Evolutionary conservation across 1,140 invertebrate genomes (phyloP).

Genomic region (Parasteatoda tepidariorum): DNA sequence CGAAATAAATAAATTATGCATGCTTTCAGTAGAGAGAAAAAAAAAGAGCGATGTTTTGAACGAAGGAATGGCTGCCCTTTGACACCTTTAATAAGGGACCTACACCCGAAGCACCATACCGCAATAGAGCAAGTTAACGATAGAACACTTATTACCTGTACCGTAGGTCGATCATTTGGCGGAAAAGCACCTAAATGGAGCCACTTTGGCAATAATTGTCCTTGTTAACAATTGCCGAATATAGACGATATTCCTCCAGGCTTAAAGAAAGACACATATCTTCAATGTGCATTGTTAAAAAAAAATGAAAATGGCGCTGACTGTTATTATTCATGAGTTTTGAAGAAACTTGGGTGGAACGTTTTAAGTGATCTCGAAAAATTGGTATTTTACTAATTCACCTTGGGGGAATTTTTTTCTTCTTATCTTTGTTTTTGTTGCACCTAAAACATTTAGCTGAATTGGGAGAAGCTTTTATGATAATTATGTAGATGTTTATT

Average conservation of each 20-base stretch:
- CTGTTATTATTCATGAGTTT: conserved; percentile 58
- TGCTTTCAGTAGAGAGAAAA: neutral
- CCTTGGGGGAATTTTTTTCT: neutral
- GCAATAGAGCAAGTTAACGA: neutral
- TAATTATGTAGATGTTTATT: conserved; percentile 16
- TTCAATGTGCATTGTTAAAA: neutral
- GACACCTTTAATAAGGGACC: conserved; percentile 20
- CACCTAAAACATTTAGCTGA: neutral
- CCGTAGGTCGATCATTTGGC: neutral
- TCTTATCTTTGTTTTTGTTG: neutral
- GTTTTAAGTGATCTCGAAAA: conserved; percentile 9
- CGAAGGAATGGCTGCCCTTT: conserved; percentile 12
- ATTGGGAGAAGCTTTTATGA: neutral
- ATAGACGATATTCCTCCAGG: neutral
- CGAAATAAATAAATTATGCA: too few species aligned
- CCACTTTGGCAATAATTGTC: conserved; percentile 48
- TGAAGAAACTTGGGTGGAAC: conserved; percentile 14
- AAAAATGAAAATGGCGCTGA: neutral
- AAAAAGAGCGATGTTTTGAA: neutral
- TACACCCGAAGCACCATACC: neutral
- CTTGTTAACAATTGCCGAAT: conserved; percentile 14
- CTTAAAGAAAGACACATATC: neutral
- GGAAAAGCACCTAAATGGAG: conserved; percentile 35
- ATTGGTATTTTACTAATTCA: conserved; percentile 31
- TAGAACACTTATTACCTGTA: conserved; percentile 16